Evolutionary conservation across 2,113 vertebrate genomes (phyloP).

Genomic region (Hemicordylus capensis): DNA sequence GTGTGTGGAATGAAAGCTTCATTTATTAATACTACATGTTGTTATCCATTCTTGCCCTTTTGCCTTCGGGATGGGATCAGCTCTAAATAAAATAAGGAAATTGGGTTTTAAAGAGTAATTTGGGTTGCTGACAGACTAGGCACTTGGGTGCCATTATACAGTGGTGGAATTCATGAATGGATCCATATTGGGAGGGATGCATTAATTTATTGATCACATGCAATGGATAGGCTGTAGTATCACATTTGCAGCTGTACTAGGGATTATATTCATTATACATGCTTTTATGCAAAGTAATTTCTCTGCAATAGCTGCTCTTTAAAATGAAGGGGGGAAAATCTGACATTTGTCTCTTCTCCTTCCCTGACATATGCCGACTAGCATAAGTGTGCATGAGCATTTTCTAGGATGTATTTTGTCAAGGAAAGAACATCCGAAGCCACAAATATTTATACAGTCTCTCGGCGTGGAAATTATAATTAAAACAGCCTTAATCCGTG

Average conservation of each 20-base stretch:
- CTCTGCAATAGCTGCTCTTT: constrained; percentile 50
- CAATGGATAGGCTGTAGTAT: constrained; percentile 55
- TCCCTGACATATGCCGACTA: background rate
- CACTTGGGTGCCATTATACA: constrained; percentile 54
- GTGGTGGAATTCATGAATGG: constrained; percentile 47
- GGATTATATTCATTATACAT: constrained; percentile 58
- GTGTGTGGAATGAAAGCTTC: background rate
- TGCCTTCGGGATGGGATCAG: background rate
- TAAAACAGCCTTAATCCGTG: constrained; percentile 28
- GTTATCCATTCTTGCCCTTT: background rate
- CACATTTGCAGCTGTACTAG: constrained; percentile 47
- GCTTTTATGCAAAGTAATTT: constrained; percentile 69
- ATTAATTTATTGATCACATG: constrained; percentile 63
- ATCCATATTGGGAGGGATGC: constrained; percentile 46
- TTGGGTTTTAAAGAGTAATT: constrained; percentile 49
- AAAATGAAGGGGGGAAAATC: constrained; percentile 46
- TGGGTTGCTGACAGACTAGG: constrained; percentile 64
- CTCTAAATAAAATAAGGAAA: background rate
- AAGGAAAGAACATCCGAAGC: background rate
- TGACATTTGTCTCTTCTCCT: background rate
- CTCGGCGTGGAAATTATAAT: constrained; percentile 13
- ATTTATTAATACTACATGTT: background rate
- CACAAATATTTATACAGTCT: constrained; percentile 29
- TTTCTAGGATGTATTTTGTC: constrained; percentile 2
- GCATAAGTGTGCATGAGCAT: background rate